These are phyloP conservation scores for Druon quercuslanigerum DNA, from an alignment of 1,140 invertebrate species.

Conservation along the genomic window DNA sequence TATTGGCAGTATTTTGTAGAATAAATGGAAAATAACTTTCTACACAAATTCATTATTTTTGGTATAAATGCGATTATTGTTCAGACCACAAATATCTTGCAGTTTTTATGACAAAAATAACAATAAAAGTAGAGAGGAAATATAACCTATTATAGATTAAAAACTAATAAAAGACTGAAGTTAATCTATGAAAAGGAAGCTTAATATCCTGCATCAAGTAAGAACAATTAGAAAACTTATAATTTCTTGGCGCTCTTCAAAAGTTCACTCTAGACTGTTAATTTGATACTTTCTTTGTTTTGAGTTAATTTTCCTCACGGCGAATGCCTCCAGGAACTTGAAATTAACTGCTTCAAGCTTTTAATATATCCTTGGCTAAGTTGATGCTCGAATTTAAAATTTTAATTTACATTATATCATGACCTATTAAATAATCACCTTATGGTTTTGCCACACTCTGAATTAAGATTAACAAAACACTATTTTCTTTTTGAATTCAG, in stretches of 20 bases:
- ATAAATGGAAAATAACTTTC: too few relatives aligned
- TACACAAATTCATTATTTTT: too few relatives aligned
- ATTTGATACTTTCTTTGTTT: constrained; percentile 21
- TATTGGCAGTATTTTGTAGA: too few relatives aligned
- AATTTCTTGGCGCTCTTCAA: constrained; percentile 11
- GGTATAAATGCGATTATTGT: too few relatives aligned
- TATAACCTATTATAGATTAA: too few relatives aligned
- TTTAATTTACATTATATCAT: not conserved
- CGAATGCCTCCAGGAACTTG: constrained; percentile 6
- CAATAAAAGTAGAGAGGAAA: too few relatives aligned
- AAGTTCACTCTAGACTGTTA: constrained; percentile 20
- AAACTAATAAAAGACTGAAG: not conserved
- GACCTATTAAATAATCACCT: not conserved
- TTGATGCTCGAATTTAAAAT: not conserved
- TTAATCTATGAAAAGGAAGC: not conserved
- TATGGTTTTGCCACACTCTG: not conserved
- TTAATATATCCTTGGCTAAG: constrained; percentile 24
- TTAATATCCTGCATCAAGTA: not conserved
- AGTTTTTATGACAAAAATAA: too few relatives aligned
- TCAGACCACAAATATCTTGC: too few relatives aligned
- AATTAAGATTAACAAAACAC: not conserved
- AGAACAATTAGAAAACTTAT: constrained; percentile 18
- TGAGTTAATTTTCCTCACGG: constrained; percentile 21
- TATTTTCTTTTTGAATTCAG: not conserved
- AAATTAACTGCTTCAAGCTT: constrained; percentile 8